Evolutionary conservation across 2,113 vertebrate genomes (phyloP).

Genomic region (Callorhinus ursinus): DNA sequence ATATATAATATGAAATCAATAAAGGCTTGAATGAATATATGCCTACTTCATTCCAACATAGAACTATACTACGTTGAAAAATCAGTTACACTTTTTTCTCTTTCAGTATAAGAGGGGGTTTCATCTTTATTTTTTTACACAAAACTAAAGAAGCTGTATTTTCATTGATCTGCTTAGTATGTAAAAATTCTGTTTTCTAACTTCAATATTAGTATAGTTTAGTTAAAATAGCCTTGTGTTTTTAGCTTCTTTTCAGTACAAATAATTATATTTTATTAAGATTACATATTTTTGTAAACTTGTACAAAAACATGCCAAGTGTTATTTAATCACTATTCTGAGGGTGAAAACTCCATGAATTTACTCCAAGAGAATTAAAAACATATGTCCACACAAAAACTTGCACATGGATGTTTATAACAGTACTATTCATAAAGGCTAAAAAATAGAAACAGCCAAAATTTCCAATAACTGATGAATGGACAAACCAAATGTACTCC

Average conservation of each 20-base stretch:
- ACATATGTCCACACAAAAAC: not conserved
- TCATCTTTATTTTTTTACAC: not conserved
- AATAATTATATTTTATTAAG: not conserved
- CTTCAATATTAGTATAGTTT: not conserved
- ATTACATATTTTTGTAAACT: not conserved
- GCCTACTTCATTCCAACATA: not conserved
- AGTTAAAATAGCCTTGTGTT: not conserved
- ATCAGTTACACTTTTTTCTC: not conserved
- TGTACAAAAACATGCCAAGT: not conserved
- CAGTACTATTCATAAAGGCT: not conserved
- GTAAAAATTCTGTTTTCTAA: not conserved
- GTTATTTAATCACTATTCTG: not conserved
- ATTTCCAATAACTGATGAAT: not conserved
- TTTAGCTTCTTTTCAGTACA: not conserved
- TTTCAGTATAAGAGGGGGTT: not conserved
- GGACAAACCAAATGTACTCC: not conserved
- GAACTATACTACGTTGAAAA: not conserved
- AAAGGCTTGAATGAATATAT: not conserved
- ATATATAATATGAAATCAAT: not conserved
- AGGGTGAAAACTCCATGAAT: not conserved
- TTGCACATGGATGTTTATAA: not conserved
- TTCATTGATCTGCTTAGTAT: not conserved
- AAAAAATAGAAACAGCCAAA: not conserved
- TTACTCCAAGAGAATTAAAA: not conserved
- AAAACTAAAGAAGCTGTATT: not conserved